phyloP scores from a whole-genome alignment of 2,113 vertebrate species.

The Lynx canadensis region DNA sequence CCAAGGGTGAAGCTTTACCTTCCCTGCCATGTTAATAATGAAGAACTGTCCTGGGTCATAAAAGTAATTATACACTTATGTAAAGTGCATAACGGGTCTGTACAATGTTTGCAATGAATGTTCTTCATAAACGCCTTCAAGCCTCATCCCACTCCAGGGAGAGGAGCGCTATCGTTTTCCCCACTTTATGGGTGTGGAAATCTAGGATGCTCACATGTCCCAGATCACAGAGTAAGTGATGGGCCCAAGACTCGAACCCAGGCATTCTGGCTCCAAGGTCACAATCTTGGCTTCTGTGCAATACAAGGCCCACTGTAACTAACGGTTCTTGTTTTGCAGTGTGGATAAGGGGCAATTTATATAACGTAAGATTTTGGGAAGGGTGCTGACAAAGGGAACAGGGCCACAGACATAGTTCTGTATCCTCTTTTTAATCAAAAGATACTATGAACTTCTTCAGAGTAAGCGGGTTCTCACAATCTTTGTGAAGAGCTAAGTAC shows the following conservation, averaged over 20 bases:
- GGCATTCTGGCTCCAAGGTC: neutral
- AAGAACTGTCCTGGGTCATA: neutral
- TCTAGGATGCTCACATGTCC: neutral
- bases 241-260: neutral
- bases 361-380: neutral
- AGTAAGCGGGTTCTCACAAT: conserved; percentile 23
- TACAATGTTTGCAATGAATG: neutral
- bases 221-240: neutral
- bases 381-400: neutral
- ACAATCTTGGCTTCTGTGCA: neutral
- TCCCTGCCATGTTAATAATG: neutral
- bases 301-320: rapidly evolving
- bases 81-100: neutral
- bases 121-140: neutral
- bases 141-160: neutral
- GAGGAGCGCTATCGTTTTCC: neutral
- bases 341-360: neutral
- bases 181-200: neutral
- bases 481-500: conserved; percentile 19
- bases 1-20: neutral
- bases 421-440: conserved; percentile 16
- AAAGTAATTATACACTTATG: neutral
- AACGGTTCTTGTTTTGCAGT: neutral
- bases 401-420: neutral
- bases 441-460: neutral